phyloP scores from a whole-genome alignment of 2,797 vertebrate genomes.

The Ctenopoma kingsleyae region DNA sequence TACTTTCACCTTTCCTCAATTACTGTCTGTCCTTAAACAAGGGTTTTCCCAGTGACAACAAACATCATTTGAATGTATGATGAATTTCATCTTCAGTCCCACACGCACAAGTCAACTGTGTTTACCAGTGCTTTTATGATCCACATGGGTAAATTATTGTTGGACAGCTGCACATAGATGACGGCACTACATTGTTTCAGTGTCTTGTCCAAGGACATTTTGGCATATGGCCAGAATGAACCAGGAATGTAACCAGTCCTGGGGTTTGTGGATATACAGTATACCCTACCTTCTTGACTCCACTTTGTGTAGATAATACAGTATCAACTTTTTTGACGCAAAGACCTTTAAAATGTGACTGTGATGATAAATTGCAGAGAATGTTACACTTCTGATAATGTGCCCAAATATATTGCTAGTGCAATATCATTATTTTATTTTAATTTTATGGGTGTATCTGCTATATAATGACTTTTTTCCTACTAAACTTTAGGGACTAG shows the following conservation, averaged over 20 bases:
- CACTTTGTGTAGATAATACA: no score
- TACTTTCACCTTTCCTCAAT: constrained; percentile 23
- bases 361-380: not conserved
- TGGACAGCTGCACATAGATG: no score
- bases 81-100: constrained; percentile 1
- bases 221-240: no score
- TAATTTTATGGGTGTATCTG: no score
- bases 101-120: not conserved
- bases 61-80: constrained; percentile 24
- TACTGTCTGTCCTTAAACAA: constrained; percentile 16
- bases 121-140: no score
- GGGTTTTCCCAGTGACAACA: constrained; percentile 9
- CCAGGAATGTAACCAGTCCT: no score
- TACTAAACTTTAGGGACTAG: not conserved
- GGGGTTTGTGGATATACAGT: no score
- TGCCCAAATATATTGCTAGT: not conserved
- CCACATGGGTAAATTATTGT: no score
- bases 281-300: no score
- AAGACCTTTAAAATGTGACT: not conserved
- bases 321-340: not conserved
- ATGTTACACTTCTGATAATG: not conserved
- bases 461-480: not conserved
- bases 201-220: no score
- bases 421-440: not conserved
- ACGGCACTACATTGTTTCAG: no score